Evolutionary conservation across 2,888 invertebrate genomes (phyloP).

Genomic region (Perizoma flavofasciatum): DNA sequence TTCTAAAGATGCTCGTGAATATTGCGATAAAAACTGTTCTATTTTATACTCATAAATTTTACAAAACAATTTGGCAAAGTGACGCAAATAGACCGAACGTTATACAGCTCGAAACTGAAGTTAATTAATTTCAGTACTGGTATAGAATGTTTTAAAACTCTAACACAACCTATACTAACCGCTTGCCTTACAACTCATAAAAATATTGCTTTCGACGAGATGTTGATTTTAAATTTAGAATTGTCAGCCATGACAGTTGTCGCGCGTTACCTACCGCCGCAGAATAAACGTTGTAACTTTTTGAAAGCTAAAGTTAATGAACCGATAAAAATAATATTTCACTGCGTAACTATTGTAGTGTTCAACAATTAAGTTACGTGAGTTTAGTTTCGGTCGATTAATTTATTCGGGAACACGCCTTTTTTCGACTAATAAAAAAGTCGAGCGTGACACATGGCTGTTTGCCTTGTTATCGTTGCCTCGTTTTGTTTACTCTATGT

Average conservation of each 20-base stretch:
- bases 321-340: slow-evolving; percentile 71
- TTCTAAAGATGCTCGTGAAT: slow-evolving; percentile 11
- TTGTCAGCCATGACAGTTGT: slow-evolving; percentile 76
- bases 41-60: too few relatives aligned
- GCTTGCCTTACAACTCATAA: slow-evolving; percentile 55
- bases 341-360: slow-evolving; percentile 62
- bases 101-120: slow-evolving; percentile 22
- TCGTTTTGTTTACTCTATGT: slow-evolving; percentile 53
- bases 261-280: slow-evolving; percentile 54
- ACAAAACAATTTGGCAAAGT: slow-evolving; percentile 19
- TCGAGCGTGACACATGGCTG: slow-evolving; percentile 56
- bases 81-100: slow-evolving; percentile 19
- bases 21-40: neutral
- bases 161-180: slow-evolving; percentile 49
- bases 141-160: slow-evolving; percentile 34
- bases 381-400: slow-evolving; percentile 71
- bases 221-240: slow-evolving; percentile 79
- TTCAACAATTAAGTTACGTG: slow-evolving; percentile 60
- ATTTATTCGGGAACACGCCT: slow-evolving; percentile 51
- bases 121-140: slow-evolving; percentile 35
- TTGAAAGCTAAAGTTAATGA: slow-evolving; percentile 45
- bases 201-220: slow-evolving; percentile 53
- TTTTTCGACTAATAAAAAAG: slow-evolving; percentile 48
- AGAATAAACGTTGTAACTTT: slow-evolving; percentile 45
- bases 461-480: slow-evolving; percentile 41